Conservation (phyloP, 2,888 invertebrate species). For the Lithophane socia region DNA sequence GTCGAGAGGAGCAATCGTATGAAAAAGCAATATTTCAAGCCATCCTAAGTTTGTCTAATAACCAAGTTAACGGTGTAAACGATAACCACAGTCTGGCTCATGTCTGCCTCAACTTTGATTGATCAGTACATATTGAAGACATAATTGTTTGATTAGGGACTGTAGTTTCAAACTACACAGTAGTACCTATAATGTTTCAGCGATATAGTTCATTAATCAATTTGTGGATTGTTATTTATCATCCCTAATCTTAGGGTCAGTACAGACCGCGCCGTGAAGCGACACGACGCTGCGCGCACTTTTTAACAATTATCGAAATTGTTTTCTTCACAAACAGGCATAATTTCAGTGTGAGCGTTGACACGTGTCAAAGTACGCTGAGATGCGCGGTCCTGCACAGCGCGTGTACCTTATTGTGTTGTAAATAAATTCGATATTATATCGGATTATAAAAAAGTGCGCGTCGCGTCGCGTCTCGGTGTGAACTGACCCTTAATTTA, state of each 20-base stretch:
- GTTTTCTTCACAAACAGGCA: no score
- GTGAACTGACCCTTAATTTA: not conserved
- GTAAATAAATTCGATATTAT: no score
- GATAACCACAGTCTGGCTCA: constrained; percentile 38
- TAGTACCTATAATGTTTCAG: not conserved
- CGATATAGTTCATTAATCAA: constrained; percentile 1
- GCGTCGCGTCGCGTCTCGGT: no score
- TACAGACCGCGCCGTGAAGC: no score
- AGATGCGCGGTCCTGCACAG: no score
- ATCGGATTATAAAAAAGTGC: no score
- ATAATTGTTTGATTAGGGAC: constrained; percentile 49
- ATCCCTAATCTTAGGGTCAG: no score
- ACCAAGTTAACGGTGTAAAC: constrained; percentile 22
- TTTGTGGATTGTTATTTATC: constrained; percentile 4
- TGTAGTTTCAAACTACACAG: constrained; percentile 14
- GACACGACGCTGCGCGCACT: no score
- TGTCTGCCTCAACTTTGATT: constrained; percentile 50
- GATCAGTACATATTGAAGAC: constrained; percentile 51
- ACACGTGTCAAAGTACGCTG: no score
- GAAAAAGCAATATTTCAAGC: constrained; percentile 19
- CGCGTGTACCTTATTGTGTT: no score
- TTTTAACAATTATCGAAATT: no score
- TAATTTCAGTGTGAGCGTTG: no score
- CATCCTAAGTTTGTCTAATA: constrained; percentile 5
- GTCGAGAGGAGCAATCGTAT: not conserved